Percentiles rank a stretch among this genome's conserved stretches.
Conservation (phyloP, 2,888 invertebrate genomes). For the Chrysolina haemoptera region DNA sequence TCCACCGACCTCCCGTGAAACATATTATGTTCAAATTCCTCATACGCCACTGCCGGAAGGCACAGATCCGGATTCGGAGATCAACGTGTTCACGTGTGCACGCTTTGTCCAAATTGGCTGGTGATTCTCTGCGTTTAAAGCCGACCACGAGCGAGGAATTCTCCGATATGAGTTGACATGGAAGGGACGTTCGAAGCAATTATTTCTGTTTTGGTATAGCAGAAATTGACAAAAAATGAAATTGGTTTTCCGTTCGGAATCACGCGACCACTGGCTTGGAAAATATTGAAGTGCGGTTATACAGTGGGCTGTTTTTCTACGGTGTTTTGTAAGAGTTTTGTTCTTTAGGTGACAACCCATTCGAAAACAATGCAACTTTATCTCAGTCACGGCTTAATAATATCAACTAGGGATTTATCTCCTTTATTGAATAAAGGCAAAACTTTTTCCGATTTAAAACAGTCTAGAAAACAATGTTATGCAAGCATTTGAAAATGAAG, state of each 20-base stretch:
- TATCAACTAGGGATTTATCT: too few species aligned
- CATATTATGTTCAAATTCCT: too few species aligned
- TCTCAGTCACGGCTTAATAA: too few species aligned
- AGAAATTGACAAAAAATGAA: neutral
- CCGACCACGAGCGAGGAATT: neutral
- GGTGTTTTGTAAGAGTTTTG: too few species aligned
- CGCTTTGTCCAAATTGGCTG: slow-evolving; percentile 29
- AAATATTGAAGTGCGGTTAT: neutral
- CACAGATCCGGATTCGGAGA: slow-evolving; percentile 34
- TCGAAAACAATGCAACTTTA: too few species aligned
- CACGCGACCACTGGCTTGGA: neutral
- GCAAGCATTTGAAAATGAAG: too few species aligned
- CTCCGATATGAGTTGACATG: slow-evolving; percentile 17
- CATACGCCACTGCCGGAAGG: neutral
- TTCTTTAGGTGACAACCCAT: too few species aligned
- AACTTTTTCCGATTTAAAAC: too few species aligned
- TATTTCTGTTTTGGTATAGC: neutral
- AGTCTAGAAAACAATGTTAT: too few species aligned
- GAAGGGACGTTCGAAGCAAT: slow-evolving; percentile 3
- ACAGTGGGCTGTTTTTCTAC: neutral
- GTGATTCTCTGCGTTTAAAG: slow-evolving; percentile 10
- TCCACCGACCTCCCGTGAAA: too few species aligned
- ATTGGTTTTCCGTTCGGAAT: neutral
- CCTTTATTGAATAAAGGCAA: too few species aligned
- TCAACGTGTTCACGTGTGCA: slow-evolving; percentile 37